Conservation (phyloP, 1,140 invertebrate genomes). For the Bombyx mori region ASM3026992v2 NC_085133.1:9901001-9901500, state of each 20-base stretch:
- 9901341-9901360: conserved; percentile 25
- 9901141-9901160: neutral
- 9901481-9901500: no score
- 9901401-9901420: no score
- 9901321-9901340: conserved; percentile 44
- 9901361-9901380: conserved; percentile 2
- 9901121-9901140: no score
- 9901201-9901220: conserved; percentile 43
- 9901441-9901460: no score
- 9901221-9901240: conserved; percentile 37
- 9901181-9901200: conserved; percentile 38
- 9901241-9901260: conserved; percentile 21
- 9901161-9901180: neutral
- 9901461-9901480: no score
- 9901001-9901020: neutral
- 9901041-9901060: no score
- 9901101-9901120: no score
- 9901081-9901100: no score
- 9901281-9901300: conserved; percentile 37
- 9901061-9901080: no score
- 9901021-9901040: no score
- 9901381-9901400: no score
- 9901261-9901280: conserved; percentile 52
- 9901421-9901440: no score
- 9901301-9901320: conserved; percentile 37